phyloP scores from a whole-genome alignment of 2,888 invertebrate species.

The Calliopum simillimum region DNA sequence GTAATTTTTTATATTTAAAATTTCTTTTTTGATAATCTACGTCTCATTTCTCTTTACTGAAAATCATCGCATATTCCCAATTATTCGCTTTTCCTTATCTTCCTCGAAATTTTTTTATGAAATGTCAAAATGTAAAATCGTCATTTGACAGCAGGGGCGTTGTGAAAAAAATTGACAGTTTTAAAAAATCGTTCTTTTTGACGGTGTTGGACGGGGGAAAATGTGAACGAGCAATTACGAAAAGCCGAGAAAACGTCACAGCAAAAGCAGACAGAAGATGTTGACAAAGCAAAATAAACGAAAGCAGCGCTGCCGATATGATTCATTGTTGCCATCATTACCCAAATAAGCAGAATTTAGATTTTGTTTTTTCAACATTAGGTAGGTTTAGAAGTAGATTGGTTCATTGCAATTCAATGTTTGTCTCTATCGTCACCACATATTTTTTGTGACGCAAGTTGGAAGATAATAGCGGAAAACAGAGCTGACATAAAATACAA shows the following conservation, averaged over 20 bases:
- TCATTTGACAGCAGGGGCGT: constrained; percentile 22
- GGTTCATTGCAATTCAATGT: too few species aligned
- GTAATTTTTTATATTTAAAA: neutral
- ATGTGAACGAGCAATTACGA: constrained; percentile 1
- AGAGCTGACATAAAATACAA: too few species aligned
- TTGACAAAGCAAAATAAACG: neutral
- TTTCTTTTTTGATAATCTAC: neutral
- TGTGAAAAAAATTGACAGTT: too few species aligned
- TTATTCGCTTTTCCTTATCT: constrained; percentile 2
- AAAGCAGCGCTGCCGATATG: neutral
- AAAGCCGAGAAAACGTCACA: neutral
- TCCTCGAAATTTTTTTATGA: neutral
- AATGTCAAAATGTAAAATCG: constrained; percentile 25
- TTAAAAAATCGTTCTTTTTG: too few species aligned
- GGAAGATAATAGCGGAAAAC: too few species aligned
- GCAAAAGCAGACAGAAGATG: neutral
- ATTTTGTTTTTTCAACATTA: too few species aligned
- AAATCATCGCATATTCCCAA: neutral
- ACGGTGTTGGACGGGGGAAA: too few species aligned
- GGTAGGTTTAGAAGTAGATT: too few species aligned
- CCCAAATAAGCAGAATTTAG: too few species aligned
- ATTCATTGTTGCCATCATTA: constrained; percentile 9
- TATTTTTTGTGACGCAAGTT: too few species aligned
- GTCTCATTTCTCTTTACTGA: neutral
- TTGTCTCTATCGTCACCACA: too few species aligned